These are phyloP conservation scores for Lepilemur ruficaudatus DNA, from an alignment of 2,797 vertebrate species.

Conservation along the genomic window DNA sequence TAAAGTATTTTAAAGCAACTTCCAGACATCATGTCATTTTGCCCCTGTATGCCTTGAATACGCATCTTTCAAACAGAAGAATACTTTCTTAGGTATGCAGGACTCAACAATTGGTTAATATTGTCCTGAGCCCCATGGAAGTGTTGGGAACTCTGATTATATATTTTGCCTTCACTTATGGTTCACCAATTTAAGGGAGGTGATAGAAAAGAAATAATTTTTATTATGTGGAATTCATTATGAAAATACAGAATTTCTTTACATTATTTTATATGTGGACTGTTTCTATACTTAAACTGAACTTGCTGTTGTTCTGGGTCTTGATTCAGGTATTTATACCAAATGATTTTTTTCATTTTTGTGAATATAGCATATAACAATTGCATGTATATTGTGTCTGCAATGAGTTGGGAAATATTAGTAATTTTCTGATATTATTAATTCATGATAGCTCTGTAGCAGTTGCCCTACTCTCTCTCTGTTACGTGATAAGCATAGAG, in stretches of 20 bases:
- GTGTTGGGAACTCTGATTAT: background rate
- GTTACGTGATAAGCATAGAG: background rate
- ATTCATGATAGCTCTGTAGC: background rate
- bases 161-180: background rate
- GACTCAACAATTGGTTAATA: background rate
- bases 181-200: background rate
- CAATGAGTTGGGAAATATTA: background rate
- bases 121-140: background rate
- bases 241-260: background rate
- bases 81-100: background rate
- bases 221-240: background rate
- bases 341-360: background rate
- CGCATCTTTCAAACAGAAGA: background rate
- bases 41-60: background rate
- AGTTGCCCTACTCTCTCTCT: background rate
- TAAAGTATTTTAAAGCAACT: background rate
- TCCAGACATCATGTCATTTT: background rate
- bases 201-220: background rate
- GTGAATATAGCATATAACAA: background rate
- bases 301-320: background rate
- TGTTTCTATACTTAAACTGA: background rate
- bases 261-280: background rate
- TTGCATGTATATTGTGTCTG: background rate
- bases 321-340: slow-evolving; percentile 15
- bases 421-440: background rate